Conservation (phyloP, 2,113 vertebrate genomes). For the Odobenus rosmarus region DNA sequence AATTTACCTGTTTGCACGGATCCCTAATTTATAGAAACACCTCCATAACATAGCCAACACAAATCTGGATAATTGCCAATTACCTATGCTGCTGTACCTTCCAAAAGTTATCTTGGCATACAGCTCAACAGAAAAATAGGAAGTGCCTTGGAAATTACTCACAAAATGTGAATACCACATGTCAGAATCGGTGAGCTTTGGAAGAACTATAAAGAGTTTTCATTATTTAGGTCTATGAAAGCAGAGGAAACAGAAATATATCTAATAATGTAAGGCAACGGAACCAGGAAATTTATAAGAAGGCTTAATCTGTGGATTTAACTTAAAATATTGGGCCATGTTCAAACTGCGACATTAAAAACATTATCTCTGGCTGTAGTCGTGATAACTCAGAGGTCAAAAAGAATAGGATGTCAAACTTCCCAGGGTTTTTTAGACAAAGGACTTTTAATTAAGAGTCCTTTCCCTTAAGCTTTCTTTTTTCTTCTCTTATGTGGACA, state of each 20-base stretch:
- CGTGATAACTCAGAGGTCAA: slow-evolving; percentile 37
- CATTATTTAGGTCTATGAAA: slow-evolving; percentile 80
- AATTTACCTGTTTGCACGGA: slow-evolving; percentile 75
- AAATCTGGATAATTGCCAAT: slow-evolving; percentile 69
- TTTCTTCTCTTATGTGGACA: slow-evolving; percentile 56
- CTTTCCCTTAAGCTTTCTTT: slow-evolving; percentile 58
- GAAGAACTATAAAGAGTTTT: slow-evolving; percentile 81
- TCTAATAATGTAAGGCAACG: slow-evolving; percentile 63
- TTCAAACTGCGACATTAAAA: slow-evolving; percentile 68
- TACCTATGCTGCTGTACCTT: slow-evolving; percentile 53
- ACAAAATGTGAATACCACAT: slow-evolving; percentile 79
- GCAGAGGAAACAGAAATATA: slow-evolving; percentile 77
- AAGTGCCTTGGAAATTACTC: slow-evolving; percentile 80
- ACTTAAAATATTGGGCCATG: slow-evolving; percentile 74
- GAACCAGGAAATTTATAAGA: slow-evolving; percentile 74
- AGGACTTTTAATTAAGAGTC: slow-evolving; percentile 58
- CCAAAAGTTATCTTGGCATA: slow-evolving; percentile 72
- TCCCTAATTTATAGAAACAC: slow-evolving; percentile 62
- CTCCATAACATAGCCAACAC: slow-evolving; percentile 7
- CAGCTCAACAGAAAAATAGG: slow-evolving; percentile 70
- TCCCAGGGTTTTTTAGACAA: slow-evolving; percentile 61
- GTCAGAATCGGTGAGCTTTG: slow-evolving; percentile 75
- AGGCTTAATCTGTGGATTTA: slow-evolving; percentile 65
- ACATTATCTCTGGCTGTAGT: neutral
- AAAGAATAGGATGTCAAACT: slow-evolving; percentile 59